A percentile compares a stretch with the other conserved stretches of the same genome.
These are phyloP conservation scores for Athripsodes cinereus DNA, from an alignment of 2,888 invertebrate genomes.

Conservation along the genomic window DNA sequence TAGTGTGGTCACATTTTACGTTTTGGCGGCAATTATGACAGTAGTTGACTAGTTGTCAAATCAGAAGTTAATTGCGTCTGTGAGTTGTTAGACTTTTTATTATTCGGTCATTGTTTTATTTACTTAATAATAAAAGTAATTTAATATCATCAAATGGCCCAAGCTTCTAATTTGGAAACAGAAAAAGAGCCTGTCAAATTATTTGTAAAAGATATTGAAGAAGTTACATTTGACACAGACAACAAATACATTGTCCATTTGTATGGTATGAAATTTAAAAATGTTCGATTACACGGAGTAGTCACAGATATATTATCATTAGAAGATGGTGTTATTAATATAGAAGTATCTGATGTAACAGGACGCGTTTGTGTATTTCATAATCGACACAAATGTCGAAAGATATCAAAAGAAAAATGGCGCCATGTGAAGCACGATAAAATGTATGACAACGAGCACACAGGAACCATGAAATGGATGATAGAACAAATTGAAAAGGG, in stretches of 20 bases:
- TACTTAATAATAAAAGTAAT: too few relatives aligned
- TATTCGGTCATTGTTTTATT: too few relatives aligned
- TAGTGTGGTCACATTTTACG: too few relatives aligned
- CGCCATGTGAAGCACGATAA: not conserved
- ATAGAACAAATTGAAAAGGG: not conserved
- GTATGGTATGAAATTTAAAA: constrained; percentile 15
- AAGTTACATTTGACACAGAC: not conserved
- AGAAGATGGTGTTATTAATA: not conserved
- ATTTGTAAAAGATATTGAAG: constrained; percentile 10
- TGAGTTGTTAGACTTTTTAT: too few relatives aligned
- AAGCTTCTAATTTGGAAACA: too few relatives aligned
- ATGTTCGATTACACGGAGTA: constrained; percentile 11
- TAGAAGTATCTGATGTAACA: constrained; percentile 12
- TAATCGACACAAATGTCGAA: constrained; percentile 1
- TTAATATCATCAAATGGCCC: too few relatives aligned
- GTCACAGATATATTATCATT: constrained; percentile 5
- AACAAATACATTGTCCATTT: constrained; percentile 8
- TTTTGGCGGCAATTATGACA: too few relatives aligned
- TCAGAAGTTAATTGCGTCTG: too few relatives aligned
- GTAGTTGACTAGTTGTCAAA: too few relatives aligned
- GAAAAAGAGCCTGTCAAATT: constrained; percentile 12
- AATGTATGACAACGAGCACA: not conserved
- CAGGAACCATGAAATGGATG: not conserved
- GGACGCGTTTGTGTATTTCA: constrained; percentile 8
- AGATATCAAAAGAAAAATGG: not conserved